Conservation (phyloP, 1,140 invertebrate genomes). For the Protaetia brevitarsis region DNA sequence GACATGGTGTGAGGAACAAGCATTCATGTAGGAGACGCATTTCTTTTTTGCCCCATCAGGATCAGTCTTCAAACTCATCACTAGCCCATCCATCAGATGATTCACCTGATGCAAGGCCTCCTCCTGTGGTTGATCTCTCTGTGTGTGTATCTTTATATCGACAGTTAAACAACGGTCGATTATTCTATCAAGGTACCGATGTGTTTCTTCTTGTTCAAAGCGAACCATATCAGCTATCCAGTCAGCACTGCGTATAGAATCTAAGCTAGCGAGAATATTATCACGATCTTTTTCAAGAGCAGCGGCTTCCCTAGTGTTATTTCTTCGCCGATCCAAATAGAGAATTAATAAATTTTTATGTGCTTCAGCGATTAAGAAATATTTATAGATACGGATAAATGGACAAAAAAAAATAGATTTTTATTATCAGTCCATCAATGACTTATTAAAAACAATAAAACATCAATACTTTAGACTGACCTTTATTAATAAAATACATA, state of each 20-base stretch:
- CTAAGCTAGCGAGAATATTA: conserved; percentile 71
- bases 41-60: conserved; percentile 62
- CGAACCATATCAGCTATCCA: conserved; percentile 61
- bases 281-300: conserved; percentile 79
- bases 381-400: no score
- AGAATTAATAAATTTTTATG: no score
- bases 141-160: conserved; percentile 73
- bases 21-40: conserved; percentile 78
- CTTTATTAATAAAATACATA: no score
- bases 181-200: conserved; percentile 71
- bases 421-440: no score
- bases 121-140: conserved; percentile 71
- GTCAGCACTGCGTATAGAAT: conserved; percentile 74
- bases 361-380: no score
- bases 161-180: conserved; percentile 73
- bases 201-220: conserved; percentile 74
- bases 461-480: no score
- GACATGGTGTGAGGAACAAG: conserved; percentile 65
- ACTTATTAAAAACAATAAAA: no score
- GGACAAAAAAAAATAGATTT: no score
- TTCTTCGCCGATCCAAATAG: no score
- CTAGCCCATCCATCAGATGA: conserved; percentile 70
- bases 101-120: conserved; percentile 80
- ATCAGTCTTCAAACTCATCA: conserved; percentile 68
- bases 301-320: conserved; percentile 67